Evolutionary conservation across 2,113 vertebrate species (phyloP).

Genomic region (Aythya baeri): DNA sequence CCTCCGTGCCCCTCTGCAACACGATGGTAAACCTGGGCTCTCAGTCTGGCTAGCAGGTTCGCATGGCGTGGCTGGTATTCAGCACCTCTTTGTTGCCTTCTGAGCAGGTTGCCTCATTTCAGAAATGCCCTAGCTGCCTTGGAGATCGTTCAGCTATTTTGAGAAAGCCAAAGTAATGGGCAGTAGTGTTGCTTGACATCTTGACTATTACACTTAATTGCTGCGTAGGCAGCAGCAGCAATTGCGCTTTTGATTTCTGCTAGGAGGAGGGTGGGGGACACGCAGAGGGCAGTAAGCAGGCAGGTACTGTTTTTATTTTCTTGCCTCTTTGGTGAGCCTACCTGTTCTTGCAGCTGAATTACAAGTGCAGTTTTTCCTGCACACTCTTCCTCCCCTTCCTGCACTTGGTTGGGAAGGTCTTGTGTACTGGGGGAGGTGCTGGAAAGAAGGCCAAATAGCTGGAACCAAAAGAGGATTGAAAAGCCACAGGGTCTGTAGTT

Average conservation of each 20-base stretch:
- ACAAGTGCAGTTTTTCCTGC: not conserved
- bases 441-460: not conserved
- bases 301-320: not conserved
- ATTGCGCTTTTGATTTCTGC: conserved; percentile 18
- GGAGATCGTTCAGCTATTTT: not conserved
- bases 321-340: not conserved
- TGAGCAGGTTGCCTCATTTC: not conserved
- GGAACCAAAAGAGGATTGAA: not conserved
- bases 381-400: not conserved
- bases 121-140: conserved; percentile 7
- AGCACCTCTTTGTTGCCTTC: conserved; percentile 19
- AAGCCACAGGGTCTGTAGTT: not conserved
- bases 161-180: conserved; percentile 25
- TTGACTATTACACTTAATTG: conserved; percentile 30
- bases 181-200: conserved; percentile 45
- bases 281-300: not conserved
- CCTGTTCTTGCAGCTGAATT: not conserved
- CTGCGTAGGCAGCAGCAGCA: conserved; percentile 45
- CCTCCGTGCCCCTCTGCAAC: not conserved
- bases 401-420: not conserved
- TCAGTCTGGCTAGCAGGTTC: not conserved
- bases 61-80: not conserved
- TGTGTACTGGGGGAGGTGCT: not conserved
- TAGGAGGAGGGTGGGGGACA: not conserved
- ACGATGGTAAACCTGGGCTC: not conserved